Percentiles rank a stretch among this genome's conserved stretches.
phyloP scores from a whole-genome alignment of 2,113 vertebrate species.

The Periophthalmus modestus region DNA sequence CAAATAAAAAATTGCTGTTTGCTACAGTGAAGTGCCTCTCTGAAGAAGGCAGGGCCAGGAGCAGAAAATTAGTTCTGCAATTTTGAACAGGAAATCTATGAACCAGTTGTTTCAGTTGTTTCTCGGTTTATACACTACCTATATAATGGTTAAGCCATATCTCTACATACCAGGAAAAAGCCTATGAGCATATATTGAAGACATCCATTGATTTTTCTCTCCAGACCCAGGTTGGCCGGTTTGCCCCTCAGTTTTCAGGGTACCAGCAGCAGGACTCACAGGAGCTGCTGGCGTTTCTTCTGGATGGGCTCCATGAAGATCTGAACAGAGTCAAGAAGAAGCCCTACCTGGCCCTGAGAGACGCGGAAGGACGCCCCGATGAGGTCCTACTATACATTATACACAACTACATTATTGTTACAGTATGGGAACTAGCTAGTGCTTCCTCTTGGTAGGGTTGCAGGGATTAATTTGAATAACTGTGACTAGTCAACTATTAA shows the following conservation, averaged over 20 bases:
- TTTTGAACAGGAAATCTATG: no score
- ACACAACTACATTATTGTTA: neutral
- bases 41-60: no score
- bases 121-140: no score
- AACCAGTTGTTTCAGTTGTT: no score
- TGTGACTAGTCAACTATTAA: no score
- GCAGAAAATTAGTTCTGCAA: no score
- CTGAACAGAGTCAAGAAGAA: constrained; percentile 97
- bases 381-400: constrained; percentile 74
- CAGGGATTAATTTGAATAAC: no score
- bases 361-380: constrained; percentile 92
- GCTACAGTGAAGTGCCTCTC: no score
- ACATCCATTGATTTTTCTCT: neutral
- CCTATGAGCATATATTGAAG: no score
- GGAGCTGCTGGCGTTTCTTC: constrained; percentile 92
- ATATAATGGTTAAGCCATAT: no score
- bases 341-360: constrained; percentile 91
- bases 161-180: no score
- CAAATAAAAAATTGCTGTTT: no score
- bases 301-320: constrained; percentile 96
- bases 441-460: neutral
- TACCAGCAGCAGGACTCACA: constrained; percentile 98
- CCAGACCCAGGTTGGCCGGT: constrained; percentile 94
- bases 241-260: constrained; percentile 97
- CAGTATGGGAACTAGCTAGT: neutral